Evolutionary conservation across 1,140 invertebrate species (phyloP).

Genomic region (Drosophila insularis): DNA sequence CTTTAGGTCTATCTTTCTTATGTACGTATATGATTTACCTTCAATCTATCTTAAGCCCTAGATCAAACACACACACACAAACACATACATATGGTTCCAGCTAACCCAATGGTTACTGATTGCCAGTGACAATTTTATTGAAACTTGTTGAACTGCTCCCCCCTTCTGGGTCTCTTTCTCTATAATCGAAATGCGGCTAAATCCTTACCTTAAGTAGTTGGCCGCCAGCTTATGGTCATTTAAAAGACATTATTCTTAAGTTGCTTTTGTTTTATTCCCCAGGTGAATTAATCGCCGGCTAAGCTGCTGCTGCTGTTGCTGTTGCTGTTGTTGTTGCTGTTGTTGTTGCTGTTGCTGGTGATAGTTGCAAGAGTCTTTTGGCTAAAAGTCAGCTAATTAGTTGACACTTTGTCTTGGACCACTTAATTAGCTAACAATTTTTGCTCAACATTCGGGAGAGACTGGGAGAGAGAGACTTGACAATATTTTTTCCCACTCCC

Average conservation of each 20-base stretch:
- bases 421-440: constrained; percentile 66
- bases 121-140: constrained; percentile 52
- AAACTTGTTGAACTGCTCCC: constrained; percentile 58
- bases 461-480: background rate
- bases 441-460: constrained; percentile 1
- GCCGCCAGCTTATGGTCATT: constrained; percentile 65
- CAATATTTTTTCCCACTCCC: constrained; percentile 5
- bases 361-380: constrained; percentile 28
- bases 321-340: background rate
- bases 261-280: constrained; percentile 62
- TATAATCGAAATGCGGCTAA: constrained; percentile 47
- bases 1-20: background rate
- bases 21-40: background rate
- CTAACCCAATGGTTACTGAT: background rate
- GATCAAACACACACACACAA: background rate
- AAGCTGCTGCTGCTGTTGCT: constrained; percentile 37
- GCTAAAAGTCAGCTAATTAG: constrained; percentile 76
- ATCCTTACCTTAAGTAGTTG: constrained; percentile 63
- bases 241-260: constrained; percentile 70
- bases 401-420: constrained; percentile 74
- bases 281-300: constrained; percentile 74
- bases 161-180: constrained; percentile 31
- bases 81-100: background rate
- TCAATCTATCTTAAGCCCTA: background rate
- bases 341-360: background rate